A percentile compares a stretch with the other conserved stretches of the same genome.
Conservation (phyloP, 2,888 invertebrate genomes). For the Chloromyia formosa region DNA sequence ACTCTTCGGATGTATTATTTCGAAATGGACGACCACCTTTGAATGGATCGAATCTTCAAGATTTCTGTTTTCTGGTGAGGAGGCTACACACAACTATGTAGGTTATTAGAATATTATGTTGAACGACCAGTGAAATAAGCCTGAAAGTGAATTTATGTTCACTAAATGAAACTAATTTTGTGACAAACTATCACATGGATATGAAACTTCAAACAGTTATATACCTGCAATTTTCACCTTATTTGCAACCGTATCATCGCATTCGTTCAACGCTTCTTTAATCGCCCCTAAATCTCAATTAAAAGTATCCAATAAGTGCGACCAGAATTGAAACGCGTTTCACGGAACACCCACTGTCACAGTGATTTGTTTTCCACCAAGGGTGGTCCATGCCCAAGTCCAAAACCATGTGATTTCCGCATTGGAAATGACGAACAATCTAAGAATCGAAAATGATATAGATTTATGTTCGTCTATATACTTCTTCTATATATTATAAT, state of each 20-base stretch:
- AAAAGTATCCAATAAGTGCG: slow-evolving; percentile 48
- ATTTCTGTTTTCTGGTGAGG: too few relatives aligned
- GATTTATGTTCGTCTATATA: neutral
- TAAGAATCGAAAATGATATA: slow-evolving; percentile 10
- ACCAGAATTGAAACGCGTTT: slow-evolving; percentile 47
- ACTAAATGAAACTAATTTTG: too few relatives aligned
- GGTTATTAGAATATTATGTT: too few relatives aligned
- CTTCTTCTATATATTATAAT: neutral
- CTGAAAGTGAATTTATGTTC: too few relatives aligned
- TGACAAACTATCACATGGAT: too few relatives aligned
- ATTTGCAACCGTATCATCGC: too few relatives aligned
- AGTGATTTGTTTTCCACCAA: slow-evolving; percentile 48
- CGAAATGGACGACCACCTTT: neutral
- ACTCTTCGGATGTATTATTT: neutral
- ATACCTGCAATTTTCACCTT: too few relatives aligned
- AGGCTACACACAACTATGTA: too few relatives aligned
- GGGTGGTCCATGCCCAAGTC: slow-evolving; percentile 25
- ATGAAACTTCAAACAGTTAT: too few relatives aligned
- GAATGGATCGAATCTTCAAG: too few relatives aligned
- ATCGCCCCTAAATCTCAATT: slow-evolving; percentile 36
- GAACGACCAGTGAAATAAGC: too few relatives aligned
- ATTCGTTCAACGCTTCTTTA: too few relatives aligned
- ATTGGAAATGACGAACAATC: slow-evolving; percentile 41
- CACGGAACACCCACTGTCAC: slow-evolving; percentile 47
- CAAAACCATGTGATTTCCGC: slow-evolving; percentile 30